Base-by-base conservation (phyloP, 2,113 vertebrate species). In the Nipponia nippon region DNA sequence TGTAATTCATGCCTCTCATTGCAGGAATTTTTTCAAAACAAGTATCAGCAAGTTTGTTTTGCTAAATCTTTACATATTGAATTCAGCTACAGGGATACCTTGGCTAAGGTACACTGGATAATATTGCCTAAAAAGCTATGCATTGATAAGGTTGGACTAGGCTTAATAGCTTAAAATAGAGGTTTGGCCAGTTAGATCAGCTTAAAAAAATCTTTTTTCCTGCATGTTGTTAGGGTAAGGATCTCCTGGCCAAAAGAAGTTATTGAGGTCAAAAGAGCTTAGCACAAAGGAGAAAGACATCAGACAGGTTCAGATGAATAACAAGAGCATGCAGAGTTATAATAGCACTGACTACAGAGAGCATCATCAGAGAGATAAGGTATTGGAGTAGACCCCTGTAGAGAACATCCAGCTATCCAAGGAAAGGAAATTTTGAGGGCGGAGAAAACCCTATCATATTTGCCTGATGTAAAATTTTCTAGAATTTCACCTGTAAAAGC, bases 31-130 rank as follows among this genome's bases (percentile, higher is more conserved):
- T 83, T 59, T 19, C 69, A 22, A 79, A 87, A 56, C 83, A 88
- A 93, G 92, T 56, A 86, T 25, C 49, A 87, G 21, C 88, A 83
- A 75, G 86, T 61, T 82, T 75, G 71, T 91, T 96, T 91, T 83
- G 59, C 82, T 89, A 63, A 67, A 71, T 59, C 47, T 93, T 86
- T 63, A 13, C 21, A 27, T 67, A 89, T 55, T 62, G 49, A 85
- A 86, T 85, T 92, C 66, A 85, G 36, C 38, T 87, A 50, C 50
- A 76, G 27, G 23, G 29, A 42, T 71, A 20, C n/a, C 32, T 95
- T 58, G 50, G 29, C 59, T 90, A 49, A 65, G 16, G 36, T 61
- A 40, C n/a, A 2, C 6, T 40, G 75, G 8, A 6, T 83, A 32
- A 55, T 36, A 26, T 25, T 47, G 16, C 8, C 71, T 88, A 30